These are phyloP conservation scores for Cheilosia scutellata DNA, from an alignment of 2,888 invertebrate genomes.

Conservation along the genomic window DNA sequence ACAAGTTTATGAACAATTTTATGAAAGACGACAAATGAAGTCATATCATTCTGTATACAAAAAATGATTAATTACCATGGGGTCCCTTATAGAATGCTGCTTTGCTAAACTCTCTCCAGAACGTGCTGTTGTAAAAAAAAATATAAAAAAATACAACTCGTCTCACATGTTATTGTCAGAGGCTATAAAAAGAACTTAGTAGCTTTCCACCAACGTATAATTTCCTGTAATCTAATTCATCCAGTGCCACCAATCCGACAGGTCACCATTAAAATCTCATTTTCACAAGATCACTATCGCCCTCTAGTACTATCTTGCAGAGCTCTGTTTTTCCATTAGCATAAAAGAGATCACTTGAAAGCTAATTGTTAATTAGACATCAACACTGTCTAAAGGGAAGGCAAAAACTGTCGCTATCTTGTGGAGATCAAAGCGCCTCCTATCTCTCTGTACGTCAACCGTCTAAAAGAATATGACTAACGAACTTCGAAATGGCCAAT, in stretches of 20 bases:
- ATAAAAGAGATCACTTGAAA: slow-evolving; percentile 50
- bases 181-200: slow-evolving; percentile 21
- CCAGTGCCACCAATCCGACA: slow-evolving; percentile 62
- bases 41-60: background rate
- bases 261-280: slow-evolving; percentile 71
- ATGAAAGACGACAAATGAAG: background rate
- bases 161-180: slow-evolving; percentile 1
- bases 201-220: slow-evolving; percentile 39
- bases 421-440: slow-evolving; percentile 43
- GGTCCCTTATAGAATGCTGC: background rate
- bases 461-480: slow-evolving; percentile 52
- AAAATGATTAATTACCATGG: background rate
- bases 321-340: slow-evolving; percentile 27
- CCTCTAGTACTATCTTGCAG: background rate
- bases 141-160: background rate
- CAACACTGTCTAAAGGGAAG: slow-evolving; percentile 10
- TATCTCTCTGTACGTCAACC: slow-evolving; percentile 39
- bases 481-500: slow-evolving; percentile 60
- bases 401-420: slow-evolving; percentile 26
- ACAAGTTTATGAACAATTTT: no score
- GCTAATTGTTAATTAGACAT: slow-evolving; percentile 71
- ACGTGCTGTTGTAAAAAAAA: background rate
- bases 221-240: slow-evolving; percentile 71
- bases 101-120: background rate
- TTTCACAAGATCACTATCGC: slow-evolving; percentile 71